phyloP scores from a whole-genome alignment of 2,888 invertebrate genomes.

The Polydrusus pterygomalis region DNA sequence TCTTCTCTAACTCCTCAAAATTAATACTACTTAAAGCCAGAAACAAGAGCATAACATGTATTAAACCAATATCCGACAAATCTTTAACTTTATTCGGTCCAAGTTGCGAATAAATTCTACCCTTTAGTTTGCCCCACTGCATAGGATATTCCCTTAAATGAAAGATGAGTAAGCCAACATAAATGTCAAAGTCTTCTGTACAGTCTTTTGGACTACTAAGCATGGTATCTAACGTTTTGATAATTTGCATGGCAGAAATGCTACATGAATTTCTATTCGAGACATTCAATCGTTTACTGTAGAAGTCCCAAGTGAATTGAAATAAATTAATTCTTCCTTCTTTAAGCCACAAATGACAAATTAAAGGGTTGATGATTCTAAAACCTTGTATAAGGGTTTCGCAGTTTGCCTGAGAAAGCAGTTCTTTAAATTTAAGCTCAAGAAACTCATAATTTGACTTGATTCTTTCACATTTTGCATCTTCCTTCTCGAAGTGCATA shows the following conservation, averaged over 20 bases:
- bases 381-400: constrained; percentile 61
- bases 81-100: constrained; percentile 68
- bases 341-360: constrained; percentile 65
- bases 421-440: constrained; percentile 62
- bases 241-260: constrained; percentile 55
- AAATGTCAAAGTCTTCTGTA: constrained; percentile 66
- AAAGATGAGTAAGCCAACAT: constrained; percentile 64
- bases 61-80: constrained; percentile 65
- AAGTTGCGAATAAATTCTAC: constrained; percentile 69
- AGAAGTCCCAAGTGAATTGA: constrained; percentile 69
- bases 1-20: constrained; percentile 66
- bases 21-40: constrained; percentile 63
- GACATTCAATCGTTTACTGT: constrained; percentile 66
- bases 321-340: constrained; percentile 66
- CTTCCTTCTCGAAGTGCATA: constrained; percentile 53
- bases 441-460: constrained; percentile 64
- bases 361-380: constrained; percentile 62
- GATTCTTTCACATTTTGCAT: constrained; percentile 54
- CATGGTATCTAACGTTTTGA: constrained; percentile 60
- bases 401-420: constrained; percentile 56
- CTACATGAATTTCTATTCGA: constrained; percentile 58
- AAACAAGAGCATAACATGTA: constrained; percentile 66
- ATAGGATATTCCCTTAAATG: constrained; percentile 66
- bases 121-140: constrained; percentile 70
- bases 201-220: constrained; percentile 58